Evolutionary conservation across 2,797 vertebrate genomes (phyloP), one percentile per base, ranked within the genome.

Genomic region (Melopsittacus undulatus): DNA sequence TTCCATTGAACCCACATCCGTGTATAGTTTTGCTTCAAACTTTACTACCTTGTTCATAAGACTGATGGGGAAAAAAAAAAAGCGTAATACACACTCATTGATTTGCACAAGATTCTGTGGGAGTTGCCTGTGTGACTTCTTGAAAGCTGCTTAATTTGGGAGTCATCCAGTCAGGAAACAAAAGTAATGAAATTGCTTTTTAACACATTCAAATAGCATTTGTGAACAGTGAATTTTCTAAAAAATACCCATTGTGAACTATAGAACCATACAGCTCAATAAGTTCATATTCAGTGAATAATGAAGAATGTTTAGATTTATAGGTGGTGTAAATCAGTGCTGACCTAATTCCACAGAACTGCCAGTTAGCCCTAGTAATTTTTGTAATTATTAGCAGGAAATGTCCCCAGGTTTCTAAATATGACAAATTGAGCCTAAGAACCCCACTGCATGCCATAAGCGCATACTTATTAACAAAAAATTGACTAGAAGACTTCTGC

Each of bases 241-340:
- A 80, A 66, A 20, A 54, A 21, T 18, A 62, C 9, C 7, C 11
- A 17, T 56, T 51, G 8, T 42, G 30, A 95, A 17, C 7, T 70
- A n/a, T 67, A 45, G 74, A 57, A 77, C 22, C 30, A 6, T 12
- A 26, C 0, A 2, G 5, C 7, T 69, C 0, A 0, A 0, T 34
- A 38, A 24, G 1, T 59, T 83, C 15, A 42, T 21, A 34, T 1
- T 5, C 61, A 72, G 22, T 30, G 38, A 70, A n/a, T 34, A 67
- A 38, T 57, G 34, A 94, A 76, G 27, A 80, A 61, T 9, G 6
- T 8, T 8, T 32, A 45, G 11, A 77, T 54, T 51, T 84, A 36
- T 9, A 64, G 36, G 4, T 74, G 57, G 3, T 75, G 4, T n/a
- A 70, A 89, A 80, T 62, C 38, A 36, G 11, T 34, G 21, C 20